Conservation (phyloP, 2,113 vertebrate species). For the Oostethus manadensis region DNA sequence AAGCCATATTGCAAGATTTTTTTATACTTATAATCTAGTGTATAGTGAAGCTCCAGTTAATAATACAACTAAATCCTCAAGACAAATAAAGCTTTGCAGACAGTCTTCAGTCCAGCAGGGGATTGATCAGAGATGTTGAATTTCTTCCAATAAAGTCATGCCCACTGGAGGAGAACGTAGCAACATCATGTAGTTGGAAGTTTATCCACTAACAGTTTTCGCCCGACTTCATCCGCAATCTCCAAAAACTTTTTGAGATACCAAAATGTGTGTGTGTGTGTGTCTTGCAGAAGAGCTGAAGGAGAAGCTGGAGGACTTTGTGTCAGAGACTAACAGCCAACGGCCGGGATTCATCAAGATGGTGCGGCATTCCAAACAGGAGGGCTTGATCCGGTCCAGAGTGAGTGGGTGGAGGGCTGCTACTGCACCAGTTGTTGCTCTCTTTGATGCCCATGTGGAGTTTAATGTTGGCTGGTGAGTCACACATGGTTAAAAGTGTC, state of each 20-base stretch:
- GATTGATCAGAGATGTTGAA: conserved; percentile 58
- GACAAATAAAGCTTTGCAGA: conserved; percentile 35
- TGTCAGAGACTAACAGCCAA: conserved; percentile 81
- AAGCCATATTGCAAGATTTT: too few relatives aligned
- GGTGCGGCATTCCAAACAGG: conserved; percentile 87
- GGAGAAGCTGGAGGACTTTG: conserved; percentile 84
- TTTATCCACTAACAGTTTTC: conserved; percentile 31
- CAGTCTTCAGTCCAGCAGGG: conserved; percentile 18
- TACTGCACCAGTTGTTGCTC: conserved; percentile 87
- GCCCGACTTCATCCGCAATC: conserved; percentile 19
- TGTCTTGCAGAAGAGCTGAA: conserved; percentile 84
- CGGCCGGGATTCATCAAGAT: conserved; percentile 89
- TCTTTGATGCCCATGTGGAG: conserved; percentile 96
- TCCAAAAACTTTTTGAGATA: conserved; percentile 13
- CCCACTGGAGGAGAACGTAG: conserved; percentile 39
- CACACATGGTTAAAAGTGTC: conserved; percentile 33
- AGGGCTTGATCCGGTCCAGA: conserved; percentile 91
- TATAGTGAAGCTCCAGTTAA: conserved; percentile 28
- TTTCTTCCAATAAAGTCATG: conserved; percentile 42
- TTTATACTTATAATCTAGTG: conserved; percentile 11
- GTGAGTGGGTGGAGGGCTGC: conserved; percentile 94
- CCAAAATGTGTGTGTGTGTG: conserved; percentile 18
- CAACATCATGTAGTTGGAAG: conserved; percentile 41
- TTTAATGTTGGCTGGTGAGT: conserved; percentile 93
- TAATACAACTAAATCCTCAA: conserved; percentile 40